A percentile compares a stretch with the other conserved stretches of the same genome.
Conservation (phyloP, 1,140 invertebrate species). For the Heliconius hewitsoni region DNA sequence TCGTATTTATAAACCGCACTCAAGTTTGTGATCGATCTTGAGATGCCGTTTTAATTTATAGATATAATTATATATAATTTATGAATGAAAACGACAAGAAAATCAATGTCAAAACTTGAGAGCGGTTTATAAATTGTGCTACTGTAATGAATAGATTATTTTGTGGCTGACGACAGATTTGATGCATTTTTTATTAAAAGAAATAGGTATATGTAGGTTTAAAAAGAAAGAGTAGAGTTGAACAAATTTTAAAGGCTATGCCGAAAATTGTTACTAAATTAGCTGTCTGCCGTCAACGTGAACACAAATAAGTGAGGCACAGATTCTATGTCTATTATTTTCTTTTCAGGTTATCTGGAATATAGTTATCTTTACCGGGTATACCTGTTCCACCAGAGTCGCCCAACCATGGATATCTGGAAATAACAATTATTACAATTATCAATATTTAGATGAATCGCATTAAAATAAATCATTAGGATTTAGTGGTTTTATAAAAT, state of each 20-base stretch:
- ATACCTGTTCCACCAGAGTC: constrained; percentile 92
- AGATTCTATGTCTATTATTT: constrained; percentile 52
- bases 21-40: no score
- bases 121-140: background rate
- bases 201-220: background rate
- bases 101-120: no score
- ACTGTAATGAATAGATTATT: constrained; percentile 56
- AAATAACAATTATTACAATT: constrained; percentile 31
- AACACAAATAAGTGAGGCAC: background rate
- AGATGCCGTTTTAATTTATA: no score
- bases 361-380: constrained; percentile 89
- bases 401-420: constrained; percentile 89
- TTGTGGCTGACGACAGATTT: constrained; percentile 30
- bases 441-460: background rate
- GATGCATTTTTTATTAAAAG: background rate
- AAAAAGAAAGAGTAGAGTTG: background rate
- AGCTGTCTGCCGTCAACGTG: constrained; percentile 15
- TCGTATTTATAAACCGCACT: no score
- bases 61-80: no score
- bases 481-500: no score
- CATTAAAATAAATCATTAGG: no score
- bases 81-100: no score
- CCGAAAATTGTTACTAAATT: background rate
- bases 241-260: background rate
- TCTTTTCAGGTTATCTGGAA: constrained; percentile 85